Percentiles rank a stretch among this genome's conserved stretches.
Conservation (phyloP, 1,140 invertebrate species). For the Coboldia fuscipes region DNA sequence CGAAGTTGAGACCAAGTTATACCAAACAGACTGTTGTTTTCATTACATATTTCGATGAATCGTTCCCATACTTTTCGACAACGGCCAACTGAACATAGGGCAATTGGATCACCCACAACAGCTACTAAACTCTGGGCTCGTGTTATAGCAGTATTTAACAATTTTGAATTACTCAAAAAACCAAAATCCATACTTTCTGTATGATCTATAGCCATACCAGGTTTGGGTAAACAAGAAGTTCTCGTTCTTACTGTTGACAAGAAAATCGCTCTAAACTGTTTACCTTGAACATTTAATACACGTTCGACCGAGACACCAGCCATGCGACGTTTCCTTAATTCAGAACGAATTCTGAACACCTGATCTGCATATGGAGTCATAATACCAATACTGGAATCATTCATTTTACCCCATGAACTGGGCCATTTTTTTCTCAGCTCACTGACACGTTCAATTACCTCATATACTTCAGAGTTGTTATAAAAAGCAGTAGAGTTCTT, state of each 20-base stretch:
- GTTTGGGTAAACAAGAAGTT: slow-evolving; percentile 34
- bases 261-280: slow-evolving; percentile 71
- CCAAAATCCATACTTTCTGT: slow-evolving; percentile 53
- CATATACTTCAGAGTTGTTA: slow-evolving; percentile 64
- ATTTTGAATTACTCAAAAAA: slow-evolving; percentile 64
- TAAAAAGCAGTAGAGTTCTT: slow-evolving; percentile 67
- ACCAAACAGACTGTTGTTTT: slow-evolving; percentile 54
- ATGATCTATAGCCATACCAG: slow-evolving; percentile 10
- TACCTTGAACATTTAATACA: slow-evolving; percentile 75
- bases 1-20: slow-evolving; percentile 45
- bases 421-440: slow-evolving; percentile 53
- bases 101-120: slow-evolving; percentile 71
- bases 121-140: slow-evolving; percentile 70
- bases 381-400: slow-evolving; percentile 60
- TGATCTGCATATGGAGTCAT: slow-evolving; percentile 74
- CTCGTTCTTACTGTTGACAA: slow-evolving; percentile 65
- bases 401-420: slow-evolving; percentile 44
- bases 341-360: slow-evolving; percentile 54
- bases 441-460: slow-evolving; percentile 48
- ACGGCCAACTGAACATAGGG: slow-evolving; percentile 59
- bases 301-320: slow-evolving; percentile 63
- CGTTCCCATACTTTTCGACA: slow-evolving; percentile 71
- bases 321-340: slow-evolving; percentile 49
- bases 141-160: slow-evolving; percentile 73
- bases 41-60: slow-evolving; percentile 51